Evolutionary conservation across 2,888 invertebrate species (phyloP), one percentile per base, ranked within the genome.

Genomic region (Campoletis raptor): DNA sequence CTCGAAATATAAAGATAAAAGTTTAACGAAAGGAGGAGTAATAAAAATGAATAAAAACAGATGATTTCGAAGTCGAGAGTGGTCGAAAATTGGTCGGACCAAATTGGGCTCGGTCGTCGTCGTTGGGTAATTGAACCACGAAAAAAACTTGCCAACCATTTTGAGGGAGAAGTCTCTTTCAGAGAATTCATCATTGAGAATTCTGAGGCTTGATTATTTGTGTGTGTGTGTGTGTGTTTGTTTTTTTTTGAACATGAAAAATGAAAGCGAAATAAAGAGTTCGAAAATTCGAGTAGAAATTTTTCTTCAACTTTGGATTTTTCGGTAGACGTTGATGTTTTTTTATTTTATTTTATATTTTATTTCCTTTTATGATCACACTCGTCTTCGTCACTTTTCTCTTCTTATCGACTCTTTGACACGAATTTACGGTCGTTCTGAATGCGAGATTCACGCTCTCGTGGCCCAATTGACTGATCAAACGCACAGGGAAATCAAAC

Each of bases 401-500:
- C 78, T 7, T 24, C 24, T 67, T 52, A 24, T 67, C 37, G 48
- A 52, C 54, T 40, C 52, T 21, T 40, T 78, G 57, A 76, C 42
- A 76, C 72, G 52, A 73, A 73, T 73, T 70, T 87, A 81, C 85
- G 87, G 87, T 86, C 81, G 78, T 86, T 81, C 57, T 67, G 40
- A 30, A 82, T 64, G 64, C 84, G 85, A 87, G 86, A 89, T 88
- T 89, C 81, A 86, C 81, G 86, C 77, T 64, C 66, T 52, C 52
- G 72, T 67, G 70, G 76, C 78, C 80, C 81, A 85, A 83, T 85
- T 87, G 79, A 54, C 69, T 40, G 69, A 54, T 54, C 24, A 37
- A 54, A 69, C 37, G 21, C 66, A 48, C 78, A 67, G 52, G 5
- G 48, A 45, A 36, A 64, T 45, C 36, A 36, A 64, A 77, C 7